Conservation (phyloP, 2,888 invertebrate species). For the Volucella zonaria region DNA sequence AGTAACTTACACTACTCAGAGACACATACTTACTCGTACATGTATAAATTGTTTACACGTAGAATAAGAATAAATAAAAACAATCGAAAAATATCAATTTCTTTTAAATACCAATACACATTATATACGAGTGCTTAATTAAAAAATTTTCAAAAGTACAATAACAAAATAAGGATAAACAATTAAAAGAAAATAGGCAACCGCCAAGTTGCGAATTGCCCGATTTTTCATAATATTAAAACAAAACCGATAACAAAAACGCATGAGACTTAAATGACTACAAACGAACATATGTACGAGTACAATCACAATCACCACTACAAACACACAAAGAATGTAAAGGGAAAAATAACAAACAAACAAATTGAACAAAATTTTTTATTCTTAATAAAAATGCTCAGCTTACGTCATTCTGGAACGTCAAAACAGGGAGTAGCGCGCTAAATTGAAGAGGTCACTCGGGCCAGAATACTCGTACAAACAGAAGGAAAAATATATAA, state of each 20-base stretch:
- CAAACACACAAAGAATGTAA: neutral
- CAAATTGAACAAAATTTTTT: slow-evolving; percentile 33
- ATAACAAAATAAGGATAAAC: too few relatives aligned
- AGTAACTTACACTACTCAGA: too few relatives aligned
- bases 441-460: slow-evolving; percentile 71
- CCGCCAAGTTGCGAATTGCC: slow-evolving; percentile 6
- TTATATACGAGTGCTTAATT: too few relatives aligned
- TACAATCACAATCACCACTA: slow-evolving; percentile 9
- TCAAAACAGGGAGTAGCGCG: slow-evolving; percentile 60
- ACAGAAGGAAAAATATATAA: neutral
- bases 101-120: too few relatives aligned
- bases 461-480: slow-evolving; percentile 64
- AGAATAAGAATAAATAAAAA: too few relatives aligned
- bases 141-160: too few relatives aligned
- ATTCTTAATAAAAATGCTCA: slow-evolving; percentile 60
- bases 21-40: too few relatives aligned
- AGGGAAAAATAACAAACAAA: slow-evolving; percentile 27
- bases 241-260: slow-evolving; percentile 58
- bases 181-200: neutral
- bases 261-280: slow-evolving; percentile 33
- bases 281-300: neutral
- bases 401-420: slow-evolving; percentile 59
- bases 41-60: too few relatives aligned
- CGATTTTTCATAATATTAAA: slow-evolving; percentile 30
- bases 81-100: too few relatives aligned